phyloP scores from a whole-genome alignment of 2,797 vertebrate genomes.

The Pempheris klunzingeri region DNA sequence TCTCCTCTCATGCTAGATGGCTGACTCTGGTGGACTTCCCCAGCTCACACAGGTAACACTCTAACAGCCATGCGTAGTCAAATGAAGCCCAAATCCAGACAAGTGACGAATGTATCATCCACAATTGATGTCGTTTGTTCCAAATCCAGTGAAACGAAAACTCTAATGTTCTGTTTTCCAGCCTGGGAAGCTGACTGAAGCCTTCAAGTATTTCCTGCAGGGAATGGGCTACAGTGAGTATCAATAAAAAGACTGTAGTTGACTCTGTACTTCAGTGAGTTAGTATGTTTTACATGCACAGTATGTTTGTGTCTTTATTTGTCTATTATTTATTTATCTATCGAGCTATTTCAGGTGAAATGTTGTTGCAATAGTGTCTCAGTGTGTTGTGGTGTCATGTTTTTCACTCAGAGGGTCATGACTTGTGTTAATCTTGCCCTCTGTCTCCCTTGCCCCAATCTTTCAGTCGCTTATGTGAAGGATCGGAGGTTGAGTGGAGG shows the following conservation, averaged over 20 bases:
- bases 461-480: slow-evolving; percentile 98
- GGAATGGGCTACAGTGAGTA: slow-evolving; percentile 99
- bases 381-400: slow-evolving; percentile 34
- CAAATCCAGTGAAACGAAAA: slow-evolving; percentile 1
- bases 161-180: slow-evolving; percentile 69
- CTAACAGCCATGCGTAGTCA: too few species aligned
- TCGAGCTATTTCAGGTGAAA: neutral
- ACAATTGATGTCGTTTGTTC: neutral
- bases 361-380: neutral
- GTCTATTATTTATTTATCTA: too few species aligned
- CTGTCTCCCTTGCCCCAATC: slow-evolving; percentile 83
- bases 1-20: slow-evolving; percentile 87
- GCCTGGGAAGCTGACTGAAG: slow-evolving; percentile 98
- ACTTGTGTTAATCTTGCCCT: slow-evolving; percentile 81
- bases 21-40: slow-evolving; percentile 95
- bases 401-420: slow-evolving; percentile 51
- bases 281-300: neutral
- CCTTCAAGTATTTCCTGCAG: slow-evolving; percentile 99
- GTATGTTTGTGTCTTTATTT: neutral
- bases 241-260: neutral
- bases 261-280: neutral
- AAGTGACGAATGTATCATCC: neutral
- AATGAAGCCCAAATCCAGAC: neutral
- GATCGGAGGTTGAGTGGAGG: slow-evolving; percentile 98
- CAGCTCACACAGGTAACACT: slow-evolving; percentile 96